Percentiles rank a stretch among this genome's conserved stretches.
Evolutionary conservation across 30 jellyfish, hydroid and myxozoan genomes (phyloP).

Genomic region (Phacellophora camtschatica): DNA sequence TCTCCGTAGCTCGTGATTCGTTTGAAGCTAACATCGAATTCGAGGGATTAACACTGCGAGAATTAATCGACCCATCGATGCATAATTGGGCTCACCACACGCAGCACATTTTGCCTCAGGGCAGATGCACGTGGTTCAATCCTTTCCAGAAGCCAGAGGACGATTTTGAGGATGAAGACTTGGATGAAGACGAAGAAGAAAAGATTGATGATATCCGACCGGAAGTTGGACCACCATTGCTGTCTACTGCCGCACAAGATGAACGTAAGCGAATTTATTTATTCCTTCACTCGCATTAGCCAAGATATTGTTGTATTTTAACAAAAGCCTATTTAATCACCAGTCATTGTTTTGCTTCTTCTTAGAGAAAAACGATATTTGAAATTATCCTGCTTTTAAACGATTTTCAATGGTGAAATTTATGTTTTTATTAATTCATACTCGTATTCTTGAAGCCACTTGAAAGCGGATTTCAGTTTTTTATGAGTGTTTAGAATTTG

Average conservation of each 20-base stretch:
- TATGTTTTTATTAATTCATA: too few species aligned
- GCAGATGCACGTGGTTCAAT: slow-evolving; percentile 94
- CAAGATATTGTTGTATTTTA: too few species aligned
- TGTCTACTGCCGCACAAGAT: slow-evolving; percentile 82
- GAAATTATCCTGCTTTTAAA: too few species aligned
- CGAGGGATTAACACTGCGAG: slow-evolving; percentile 89
- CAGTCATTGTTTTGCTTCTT: too few species aligned
- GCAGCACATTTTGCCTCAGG: slow-evolving; percentile 93
- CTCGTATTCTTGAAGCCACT: too few species aligned
- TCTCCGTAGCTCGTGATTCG: slow-evolving; percentile 65
- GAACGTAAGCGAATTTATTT: slow-evolving; percentile 31
- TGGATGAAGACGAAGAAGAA: slow-evolving; percentile 87
- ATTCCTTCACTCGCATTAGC: neutral
- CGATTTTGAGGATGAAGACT: slow-evolving; percentile 93
- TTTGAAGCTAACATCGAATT: slow-evolving; percentile 77
- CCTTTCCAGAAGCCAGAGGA: slow-evolving; percentile 92
- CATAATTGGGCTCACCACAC: slow-evolving; percentile 91
- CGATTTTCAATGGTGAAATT: too few species aligned
- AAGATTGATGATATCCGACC: slow-evolving; percentile 51
- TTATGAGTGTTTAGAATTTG: too few species aligned
- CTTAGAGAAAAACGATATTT: too few species aligned
- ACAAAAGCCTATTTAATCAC: too few species aligned
- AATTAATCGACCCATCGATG: slow-evolving; percentile 86
- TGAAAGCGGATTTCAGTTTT: too few species aligned
- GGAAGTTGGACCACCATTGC: slow-evolving; percentile 87